Conservation (phyloP, 35 echinoderm and acorn worm species). For the Holothuria glaberrima region DNA sequence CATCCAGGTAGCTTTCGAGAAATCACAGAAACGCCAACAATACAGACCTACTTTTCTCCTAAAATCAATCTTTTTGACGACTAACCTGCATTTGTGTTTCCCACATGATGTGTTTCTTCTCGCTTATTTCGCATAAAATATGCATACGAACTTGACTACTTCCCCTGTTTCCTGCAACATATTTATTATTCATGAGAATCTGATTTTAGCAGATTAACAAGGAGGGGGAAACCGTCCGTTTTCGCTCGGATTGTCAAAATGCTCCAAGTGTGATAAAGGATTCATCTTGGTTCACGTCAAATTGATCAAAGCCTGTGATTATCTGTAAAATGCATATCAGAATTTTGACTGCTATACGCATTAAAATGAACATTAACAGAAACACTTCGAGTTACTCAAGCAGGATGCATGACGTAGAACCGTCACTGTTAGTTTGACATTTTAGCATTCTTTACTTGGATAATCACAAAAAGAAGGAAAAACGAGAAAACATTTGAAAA, state of each 20-base stretch:
- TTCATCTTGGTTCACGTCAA: slow-evolving; percentile 3
- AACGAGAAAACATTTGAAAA: neutral
- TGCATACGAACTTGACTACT: slow-evolving; percentile 29
- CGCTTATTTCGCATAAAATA: slow-evolving; percentile 22
- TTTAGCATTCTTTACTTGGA: slow-evolving; percentile 7
- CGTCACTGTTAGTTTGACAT: slow-evolving; percentile 27
- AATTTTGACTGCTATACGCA: neutral
- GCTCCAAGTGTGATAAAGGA: slow-evolving; percentile 23
- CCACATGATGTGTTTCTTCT: neutral
- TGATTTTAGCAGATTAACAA: slow-evolving; percentile 37
- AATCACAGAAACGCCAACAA: too few relatives aligned
- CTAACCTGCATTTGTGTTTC: too few relatives aligned
- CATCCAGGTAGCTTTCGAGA: too few relatives aligned
- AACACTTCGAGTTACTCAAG: slow-evolving; percentile 1
- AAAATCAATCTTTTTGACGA: too few relatives aligned
- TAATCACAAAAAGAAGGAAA: neutral
- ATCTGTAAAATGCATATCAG: slow-evolving; percentile 30
- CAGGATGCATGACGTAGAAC: slow-evolving; percentile 19
- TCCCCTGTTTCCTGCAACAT: neutral
- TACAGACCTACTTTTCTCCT: too few relatives aligned
- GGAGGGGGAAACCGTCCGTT: neutral
- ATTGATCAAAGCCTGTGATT: slow-evolving; percentile 35
- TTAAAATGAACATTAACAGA: neutral
- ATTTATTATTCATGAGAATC: slow-evolving; percentile 46
- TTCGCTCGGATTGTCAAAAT: slow-evolving; percentile 42